phyloP scores from a whole-genome alignment of 2,888 invertebrate species.

The Stictocephala bisonia region DNA sequence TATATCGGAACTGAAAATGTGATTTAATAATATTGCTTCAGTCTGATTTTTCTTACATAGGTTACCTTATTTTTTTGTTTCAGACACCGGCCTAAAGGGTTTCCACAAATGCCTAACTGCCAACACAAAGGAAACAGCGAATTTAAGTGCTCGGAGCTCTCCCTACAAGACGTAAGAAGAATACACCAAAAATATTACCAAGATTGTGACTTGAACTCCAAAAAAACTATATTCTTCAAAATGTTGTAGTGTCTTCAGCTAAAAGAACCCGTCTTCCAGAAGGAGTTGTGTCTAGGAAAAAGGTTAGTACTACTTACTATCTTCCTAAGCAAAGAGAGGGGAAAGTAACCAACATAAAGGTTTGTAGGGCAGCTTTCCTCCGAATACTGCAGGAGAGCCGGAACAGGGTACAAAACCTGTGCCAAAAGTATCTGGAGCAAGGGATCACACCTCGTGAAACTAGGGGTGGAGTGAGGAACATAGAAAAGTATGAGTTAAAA shows the following conservation, averaged over 20 bases:
- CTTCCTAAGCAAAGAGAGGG: slow-evolving; percentile 2
- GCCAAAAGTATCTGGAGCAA: slow-evolving; percentile 19
- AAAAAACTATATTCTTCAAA: slow-evolving; percentile 19
- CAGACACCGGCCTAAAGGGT: slow-evolving; percentile 26
- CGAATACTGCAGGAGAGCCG: slow-evolving; percentile 2
- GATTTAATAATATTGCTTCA: too few relatives aligned
- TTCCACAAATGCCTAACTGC: slow-evolving; percentile 27
- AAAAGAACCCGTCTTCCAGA: not conserved
- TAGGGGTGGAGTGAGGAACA: slow-evolving; percentile 7
- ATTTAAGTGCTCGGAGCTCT: slow-evolving; percentile 15
- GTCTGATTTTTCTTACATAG: too few relatives aligned
- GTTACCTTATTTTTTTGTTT: too few relatives aligned
- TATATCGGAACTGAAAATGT: too few relatives aligned
- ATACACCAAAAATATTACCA: slow-evolving; percentile 15
- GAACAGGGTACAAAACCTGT: not conserved
- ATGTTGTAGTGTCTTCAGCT: slow-evolving; percentile 17
- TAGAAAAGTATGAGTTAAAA: not conserved
- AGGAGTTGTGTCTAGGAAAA: not conserved
- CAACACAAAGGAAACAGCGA: slow-evolving; percentile 14
- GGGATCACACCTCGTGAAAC: not conserved
- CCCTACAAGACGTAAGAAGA: slow-evolving; percentile 9
- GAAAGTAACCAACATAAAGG: not conserved
- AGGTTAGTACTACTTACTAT: slow-evolving; percentile 8
- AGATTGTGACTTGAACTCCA: not conserved
- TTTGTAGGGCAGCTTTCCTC: slow-evolving; percentile 14